Evolutionary conservation across 2,797 vertebrate species (phyloP).

Genomic region (Spinibarbus caldwelli): DNA sequence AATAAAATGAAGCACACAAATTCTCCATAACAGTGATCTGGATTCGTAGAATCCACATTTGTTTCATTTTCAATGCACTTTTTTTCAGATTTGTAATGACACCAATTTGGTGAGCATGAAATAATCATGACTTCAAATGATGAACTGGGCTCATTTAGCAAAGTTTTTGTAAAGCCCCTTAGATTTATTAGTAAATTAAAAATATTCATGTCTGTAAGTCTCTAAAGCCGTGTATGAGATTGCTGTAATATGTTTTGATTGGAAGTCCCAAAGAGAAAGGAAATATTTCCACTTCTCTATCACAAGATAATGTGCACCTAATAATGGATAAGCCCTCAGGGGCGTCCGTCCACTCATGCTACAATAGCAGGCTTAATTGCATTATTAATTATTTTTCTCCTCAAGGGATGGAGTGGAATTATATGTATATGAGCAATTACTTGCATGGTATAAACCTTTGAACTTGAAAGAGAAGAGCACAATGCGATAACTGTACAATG

Average conservation of each 20-base stretch:
- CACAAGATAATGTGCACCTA: conserved; percentile 31
- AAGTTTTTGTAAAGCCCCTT: background rate
- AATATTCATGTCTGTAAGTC: background rate
- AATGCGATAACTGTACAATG: conserved; percentile 28
- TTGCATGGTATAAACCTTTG: conserved; percentile 22
- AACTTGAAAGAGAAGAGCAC: conserved; percentile 38
- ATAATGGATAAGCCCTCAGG: conserved; percentile 39
- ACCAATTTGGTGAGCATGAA: background rate
- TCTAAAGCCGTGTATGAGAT: background rate
- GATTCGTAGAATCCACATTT: background rate
- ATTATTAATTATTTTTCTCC: conserved; percentile 60
- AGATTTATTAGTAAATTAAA: background rate
- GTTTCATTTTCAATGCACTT: background rate
- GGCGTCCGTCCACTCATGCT: conserved; percentile 40
- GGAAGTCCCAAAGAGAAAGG: conserved; percentile 6
- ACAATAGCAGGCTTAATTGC: conserved; percentile 58
- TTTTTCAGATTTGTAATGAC: background rate
- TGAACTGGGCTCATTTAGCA: background rate
- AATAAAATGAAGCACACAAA: background rate
- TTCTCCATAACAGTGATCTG: background rate
- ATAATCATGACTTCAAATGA: background rate
- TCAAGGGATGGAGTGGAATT: conserved; percentile 40
- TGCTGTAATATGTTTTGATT: conserved; percentile 4
- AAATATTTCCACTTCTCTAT: conserved; percentile 29
- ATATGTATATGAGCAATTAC: conserved; percentile 43